These are phyloP conservation scores for Pararge aegeria DNA, from an alignment of 1,140 invertebrate genomes.

Conservation along the genomic window DNA sequence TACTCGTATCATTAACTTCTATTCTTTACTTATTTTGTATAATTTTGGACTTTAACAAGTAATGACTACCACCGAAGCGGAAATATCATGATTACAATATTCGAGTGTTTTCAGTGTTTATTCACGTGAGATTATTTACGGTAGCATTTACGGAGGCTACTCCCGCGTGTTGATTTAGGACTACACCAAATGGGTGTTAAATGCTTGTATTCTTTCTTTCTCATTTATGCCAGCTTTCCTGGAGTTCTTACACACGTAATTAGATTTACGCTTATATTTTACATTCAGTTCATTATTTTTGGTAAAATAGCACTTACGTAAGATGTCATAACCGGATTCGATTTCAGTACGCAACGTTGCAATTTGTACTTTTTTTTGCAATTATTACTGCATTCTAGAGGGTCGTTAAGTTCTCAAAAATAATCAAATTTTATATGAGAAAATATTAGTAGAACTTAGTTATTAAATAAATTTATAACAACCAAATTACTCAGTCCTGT, in stretches of 20 bases:
- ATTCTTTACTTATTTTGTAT: too few relatives aligned
- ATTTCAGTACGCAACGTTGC: too few relatives aligned
- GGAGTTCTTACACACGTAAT: slow-evolving; percentile 11
- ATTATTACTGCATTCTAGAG: too few relatives aligned
- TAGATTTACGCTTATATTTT: neutral
- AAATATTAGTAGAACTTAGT: too few relatives aligned
- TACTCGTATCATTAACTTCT: too few relatives aligned
- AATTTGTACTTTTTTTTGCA: too few relatives aligned
- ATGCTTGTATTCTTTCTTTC: slow-evolving; percentile 8
- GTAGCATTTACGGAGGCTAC: slow-evolving; percentile 38
- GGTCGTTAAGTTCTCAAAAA: too few relatives aligned
- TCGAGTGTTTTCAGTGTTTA: slow-evolving; percentile 11
- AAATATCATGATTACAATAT: neutral
- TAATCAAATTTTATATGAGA: too few relatives aligned
- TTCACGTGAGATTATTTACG: slow-evolving; percentile 38
- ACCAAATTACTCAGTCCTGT: too few relatives aligned
- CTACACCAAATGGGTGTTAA: slow-evolving; percentile 14
- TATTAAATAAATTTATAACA: too few relatives aligned
- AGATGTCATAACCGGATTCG: too few relatives aligned
- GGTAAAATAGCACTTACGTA: too few relatives aligned
- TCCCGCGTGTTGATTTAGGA: slow-evolving; percentile 58
- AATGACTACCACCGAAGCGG: neutral
- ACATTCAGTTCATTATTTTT: neutral
- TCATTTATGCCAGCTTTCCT: slow-evolving; percentile 2
- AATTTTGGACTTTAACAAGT: slow-evolving; percentile 1